Evolutionary conservation across 2,888 invertebrate species (phyloP), one percentile per base, ranked within the genome.

Genomic region (Stenodema calcarata): DNA sequence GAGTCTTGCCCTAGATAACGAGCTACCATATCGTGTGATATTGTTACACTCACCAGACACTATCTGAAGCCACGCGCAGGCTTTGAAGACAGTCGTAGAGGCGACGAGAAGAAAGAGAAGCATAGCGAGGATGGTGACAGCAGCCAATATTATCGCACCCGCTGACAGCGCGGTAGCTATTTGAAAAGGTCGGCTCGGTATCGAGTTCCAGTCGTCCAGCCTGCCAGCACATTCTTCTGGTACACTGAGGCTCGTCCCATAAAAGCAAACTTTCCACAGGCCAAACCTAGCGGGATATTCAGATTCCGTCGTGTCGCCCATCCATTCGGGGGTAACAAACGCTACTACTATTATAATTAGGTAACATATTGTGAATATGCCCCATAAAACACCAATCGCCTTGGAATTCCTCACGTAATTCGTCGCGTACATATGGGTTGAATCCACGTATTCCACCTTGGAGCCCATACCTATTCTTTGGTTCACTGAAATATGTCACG

Each of bases 351-450:
- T 95, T 90, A 99, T 97, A 90, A 99, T 98, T 89, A 97, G 97
- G 91, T 97, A 98, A 92, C 98, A 98, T 91, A 99, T 96, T 89
- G 98, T 97, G 92, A 99, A 98, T 91, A 99, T 96, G 88, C 96
- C 98, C 99, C 99, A 99, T 89, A 99, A 93, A 88, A 99, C 98
- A 82, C 98, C 98, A 89, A 99, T 97, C 80, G 98, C 98, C 92
- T 96, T 97, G 89, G 96, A 96, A 93, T 97, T 97, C 90, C 97
- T 94, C 89, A 96, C 96, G 91, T 97, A 97, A 92, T 96, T 96
- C 88, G 97, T 96, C 89, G 96, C 96, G 92, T 97, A 96, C 91
- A 97, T 94, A 92, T 97, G 97, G 89, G 96, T 95, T 89, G 96
- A 96, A 92, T 97, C 97, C 90, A 97, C 96, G 92, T 97, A 97